Base-by-base conservation (phyloP, 1,140 invertebrate species). In the Charaxes varanes region DNA sequence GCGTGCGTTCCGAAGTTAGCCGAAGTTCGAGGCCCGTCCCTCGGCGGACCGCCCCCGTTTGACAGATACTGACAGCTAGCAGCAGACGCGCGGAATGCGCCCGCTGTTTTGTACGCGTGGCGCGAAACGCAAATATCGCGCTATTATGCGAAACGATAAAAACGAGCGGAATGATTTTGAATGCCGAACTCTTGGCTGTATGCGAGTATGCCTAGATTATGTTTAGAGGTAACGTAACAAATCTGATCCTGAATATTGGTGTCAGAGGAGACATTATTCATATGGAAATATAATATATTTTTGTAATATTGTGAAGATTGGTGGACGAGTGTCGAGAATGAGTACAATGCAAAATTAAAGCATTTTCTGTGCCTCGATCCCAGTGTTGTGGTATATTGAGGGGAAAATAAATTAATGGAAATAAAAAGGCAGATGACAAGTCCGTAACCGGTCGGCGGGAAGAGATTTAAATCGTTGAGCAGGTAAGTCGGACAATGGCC, bases 401-500 rank as follows among this genome's bases (percentile, higher is more conserved):
- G 55, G 51, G 60, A 71, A 68, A 62, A 69, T 66, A 73, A 69
- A 74, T 69, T 71, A 70, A 66, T 65, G 50, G 62, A 60, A 71
- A 70, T 68, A 73, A 78, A 63, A 80, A 74, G 63, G 50, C 52
- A 48, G 58, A 53, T 70, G 63, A 68, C 66, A 63, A 57, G 49
- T 62, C 58, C 40, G 50, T 58, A 73, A 80, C 76, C 72, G 72
- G 73, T 77, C 57, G 54, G 50, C 44, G 55, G 52, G 55, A 44
- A 54, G 49, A 70, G 66, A 70, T 77, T 78, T 65, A 68, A 74
- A 77, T 80, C 76, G 57, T 56, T 54, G 60, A 54, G 59, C 68
- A 77, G 72, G 76, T 80, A 80, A 80, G 71, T 70, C 60, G 64
- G 73, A 81, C 73, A 78, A 78, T 78, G 70, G 73, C 62, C 66